These are phyloP conservation scores for Tetranychus truncatus DNA, from an alignment of 2,888 invertebrate genomes.

Conservation along the genomic window DNA sequence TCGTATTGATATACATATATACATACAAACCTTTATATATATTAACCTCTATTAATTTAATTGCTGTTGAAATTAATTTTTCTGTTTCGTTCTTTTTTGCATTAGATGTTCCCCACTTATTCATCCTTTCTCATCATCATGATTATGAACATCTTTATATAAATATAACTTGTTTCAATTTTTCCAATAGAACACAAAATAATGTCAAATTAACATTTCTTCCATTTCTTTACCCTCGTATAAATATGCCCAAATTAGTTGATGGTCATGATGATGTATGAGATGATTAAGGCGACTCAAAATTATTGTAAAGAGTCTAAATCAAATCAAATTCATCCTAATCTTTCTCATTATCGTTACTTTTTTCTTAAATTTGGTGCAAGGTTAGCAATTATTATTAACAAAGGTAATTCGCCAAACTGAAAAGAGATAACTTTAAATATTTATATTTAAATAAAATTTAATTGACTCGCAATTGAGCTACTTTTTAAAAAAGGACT, in stretches of 20 bases:
- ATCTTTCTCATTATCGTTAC: background rate
- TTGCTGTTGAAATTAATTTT: background rate
- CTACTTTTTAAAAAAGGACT: too few relatives aligned
- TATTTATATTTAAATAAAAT: too few relatives aligned
- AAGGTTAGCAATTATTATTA: background rate
- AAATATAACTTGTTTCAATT: background rate
- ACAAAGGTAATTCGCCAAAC: background rate
- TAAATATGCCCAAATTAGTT: background rate
- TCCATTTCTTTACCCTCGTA: background rate
- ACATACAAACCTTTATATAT: background rate
- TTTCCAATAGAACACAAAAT: background rate
- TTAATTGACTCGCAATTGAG: too few relatives aligned
- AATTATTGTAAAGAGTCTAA: background rate
- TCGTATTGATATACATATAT: background rate
- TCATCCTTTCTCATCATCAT: background rate
- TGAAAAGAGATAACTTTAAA: too few relatives aligned
- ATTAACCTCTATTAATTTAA: background rate
- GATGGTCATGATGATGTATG: background rate
- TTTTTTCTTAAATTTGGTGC: constrained; percentile 1
- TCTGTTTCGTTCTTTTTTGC: background rate
- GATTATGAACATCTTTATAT: background rate
- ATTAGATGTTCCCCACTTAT: background rate
- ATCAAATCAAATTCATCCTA: background rate
- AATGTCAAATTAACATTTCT: background rate
- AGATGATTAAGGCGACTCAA: background rate